Percentiles rank a stretch among this genome's conserved stretches.
Evolutionary conservation across 2,888 invertebrate species (phyloP).

Genomic region (Pardosa pseudoannulata): DNA sequence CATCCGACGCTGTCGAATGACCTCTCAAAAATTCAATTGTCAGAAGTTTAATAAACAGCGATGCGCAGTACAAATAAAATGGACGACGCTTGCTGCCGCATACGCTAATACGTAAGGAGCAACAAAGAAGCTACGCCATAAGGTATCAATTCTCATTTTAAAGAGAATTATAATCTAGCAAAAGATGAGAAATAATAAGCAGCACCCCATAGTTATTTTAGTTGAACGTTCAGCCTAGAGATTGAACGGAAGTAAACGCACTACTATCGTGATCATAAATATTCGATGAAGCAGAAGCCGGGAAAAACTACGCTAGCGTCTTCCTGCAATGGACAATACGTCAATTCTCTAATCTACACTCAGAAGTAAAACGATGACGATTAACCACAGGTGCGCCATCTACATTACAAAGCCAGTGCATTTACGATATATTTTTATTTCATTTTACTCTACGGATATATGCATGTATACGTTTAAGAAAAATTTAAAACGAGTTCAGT

Average conservation of each 20-base stretch:
- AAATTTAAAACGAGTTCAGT: no score
- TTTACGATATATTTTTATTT: no score
- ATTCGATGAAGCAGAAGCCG: constrained; percentile 38
- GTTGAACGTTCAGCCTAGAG: not conserved
- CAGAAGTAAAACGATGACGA: constrained; percentile 54
- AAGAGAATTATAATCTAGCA: no score
- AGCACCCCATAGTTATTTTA: not conserved
- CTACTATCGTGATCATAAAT: constrained; percentile 30
- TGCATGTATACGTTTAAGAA: no score
- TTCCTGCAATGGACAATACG: constrained; percentile 67
- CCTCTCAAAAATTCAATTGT: not conserved
- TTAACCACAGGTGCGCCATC: constrained; percentile 16
- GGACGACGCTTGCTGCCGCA: constrained; percentile 66
- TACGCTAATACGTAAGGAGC: constrained; percentile 42
- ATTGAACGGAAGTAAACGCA: not conserved
- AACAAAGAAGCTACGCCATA: constrained; percentile 58
- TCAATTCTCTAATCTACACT: constrained; percentile 62
- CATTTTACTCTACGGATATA: no score
- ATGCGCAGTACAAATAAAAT: constrained; percentile 49
- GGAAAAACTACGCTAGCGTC: constrained; percentile 42
- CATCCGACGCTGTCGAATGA: not conserved
- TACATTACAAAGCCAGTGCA: not conserved
- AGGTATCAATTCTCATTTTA: not conserved
- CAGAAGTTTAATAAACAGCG: constrained; percentile 1
- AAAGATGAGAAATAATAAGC: no score